These are phyloP conservation scores for Aegithalos caudatus DNA, from an alignment of 2,113 vertebrate species.

Conservation along the genomic window DNA sequence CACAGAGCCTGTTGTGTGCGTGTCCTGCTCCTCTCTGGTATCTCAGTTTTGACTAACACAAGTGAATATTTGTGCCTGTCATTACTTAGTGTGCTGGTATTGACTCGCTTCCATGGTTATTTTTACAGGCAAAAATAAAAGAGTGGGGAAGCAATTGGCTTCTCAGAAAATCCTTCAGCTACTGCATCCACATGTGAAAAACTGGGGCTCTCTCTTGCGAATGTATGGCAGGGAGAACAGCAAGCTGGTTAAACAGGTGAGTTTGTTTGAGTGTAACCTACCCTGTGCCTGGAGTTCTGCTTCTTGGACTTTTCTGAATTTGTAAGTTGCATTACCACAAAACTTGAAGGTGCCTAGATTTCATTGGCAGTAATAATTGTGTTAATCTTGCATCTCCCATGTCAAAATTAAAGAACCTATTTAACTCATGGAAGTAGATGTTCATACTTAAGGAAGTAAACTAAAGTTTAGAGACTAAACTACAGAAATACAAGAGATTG, in stretches of 20 bases:
- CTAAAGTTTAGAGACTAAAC: background rate
- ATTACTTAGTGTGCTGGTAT: rapidly evolving
- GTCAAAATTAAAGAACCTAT: background rate
- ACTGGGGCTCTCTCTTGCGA: slow-evolving; percentile 96
- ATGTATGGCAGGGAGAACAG: slow-evolving; percentile 98
- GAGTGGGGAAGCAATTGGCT: slow-evolving; percentile 95
- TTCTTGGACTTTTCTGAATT: background rate
- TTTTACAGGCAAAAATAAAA: slow-evolving; percentile 91
- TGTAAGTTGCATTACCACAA: background rate
- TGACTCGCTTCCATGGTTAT: background rate
- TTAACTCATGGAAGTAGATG: background rate
- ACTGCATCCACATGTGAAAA: slow-evolving; percentile 97
- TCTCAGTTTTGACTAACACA: background rate
- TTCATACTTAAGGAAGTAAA: background rate
- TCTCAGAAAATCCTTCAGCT: slow-evolving; percentile 99
- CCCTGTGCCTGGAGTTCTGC: background rate
- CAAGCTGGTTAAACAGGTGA: slow-evolving; percentile 98
- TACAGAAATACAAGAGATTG: background rate
- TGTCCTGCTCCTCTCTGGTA: background rate
- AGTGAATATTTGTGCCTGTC: background rate
- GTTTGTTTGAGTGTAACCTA: background rate
- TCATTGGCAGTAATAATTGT: background rate
- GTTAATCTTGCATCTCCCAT: background rate
- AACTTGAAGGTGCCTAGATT: background rate
- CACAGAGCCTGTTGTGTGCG: background rate